Evolutionary conservation across 2,888 invertebrate species (phyloP).

Genomic region (Hetaerina titia): DNA sequence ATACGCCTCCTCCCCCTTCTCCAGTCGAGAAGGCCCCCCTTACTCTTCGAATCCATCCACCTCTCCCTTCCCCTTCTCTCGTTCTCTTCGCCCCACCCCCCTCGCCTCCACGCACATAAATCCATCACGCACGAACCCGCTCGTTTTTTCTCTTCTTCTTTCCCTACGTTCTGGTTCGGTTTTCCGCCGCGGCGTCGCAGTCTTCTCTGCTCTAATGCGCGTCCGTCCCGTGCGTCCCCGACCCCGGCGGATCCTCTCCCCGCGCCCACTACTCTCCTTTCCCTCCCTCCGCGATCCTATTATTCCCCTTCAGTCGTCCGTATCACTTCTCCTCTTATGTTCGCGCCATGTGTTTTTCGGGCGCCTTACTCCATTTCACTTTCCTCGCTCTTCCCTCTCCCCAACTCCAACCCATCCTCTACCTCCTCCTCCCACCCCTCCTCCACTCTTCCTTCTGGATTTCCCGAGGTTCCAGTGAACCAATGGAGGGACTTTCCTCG

Average conservation of each 20-base stretch:
- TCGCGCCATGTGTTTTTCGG: not conserved
- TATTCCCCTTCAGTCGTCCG: too few species aligned
- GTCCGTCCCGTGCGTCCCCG: not conserved
- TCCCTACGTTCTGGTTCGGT: slow-evolving; percentile 23
- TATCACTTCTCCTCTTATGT: too few species aligned
- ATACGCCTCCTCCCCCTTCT: too few species aligned
- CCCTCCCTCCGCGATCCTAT: too few species aligned
- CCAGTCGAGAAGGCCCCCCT: too few species aligned
- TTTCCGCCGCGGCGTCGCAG: slow-evolving; percentile 12
- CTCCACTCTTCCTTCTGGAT: not conserved
- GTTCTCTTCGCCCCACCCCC: not conserved
- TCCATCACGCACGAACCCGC: slow-evolving; percentile 43
- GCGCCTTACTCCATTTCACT: slow-evolving; percentile 37
- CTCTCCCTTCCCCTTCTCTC: too few species aligned
- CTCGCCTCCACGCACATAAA: slow-evolving; percentile 1
- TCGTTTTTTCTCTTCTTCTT: slow-evolving; percentile 34
- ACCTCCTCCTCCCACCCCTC: not conserved
- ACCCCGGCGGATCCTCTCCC: not conserved
- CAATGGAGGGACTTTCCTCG: not conserved
- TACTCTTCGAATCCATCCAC: too few species aligned
- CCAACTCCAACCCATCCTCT: not conserved
- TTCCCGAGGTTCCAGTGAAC: not conserved
- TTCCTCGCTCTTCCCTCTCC: not conserved
- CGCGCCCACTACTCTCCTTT: not conserved
- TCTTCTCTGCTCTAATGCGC: slow-evolving; percentile 29